Percentiles rank a stretch among this genome's conserved stretches.
These are phyloP conservation scores for Aplysia californica DNA, from an alignment of 1,140 invertebrate species.

Conservation along the genomic window DNA sequence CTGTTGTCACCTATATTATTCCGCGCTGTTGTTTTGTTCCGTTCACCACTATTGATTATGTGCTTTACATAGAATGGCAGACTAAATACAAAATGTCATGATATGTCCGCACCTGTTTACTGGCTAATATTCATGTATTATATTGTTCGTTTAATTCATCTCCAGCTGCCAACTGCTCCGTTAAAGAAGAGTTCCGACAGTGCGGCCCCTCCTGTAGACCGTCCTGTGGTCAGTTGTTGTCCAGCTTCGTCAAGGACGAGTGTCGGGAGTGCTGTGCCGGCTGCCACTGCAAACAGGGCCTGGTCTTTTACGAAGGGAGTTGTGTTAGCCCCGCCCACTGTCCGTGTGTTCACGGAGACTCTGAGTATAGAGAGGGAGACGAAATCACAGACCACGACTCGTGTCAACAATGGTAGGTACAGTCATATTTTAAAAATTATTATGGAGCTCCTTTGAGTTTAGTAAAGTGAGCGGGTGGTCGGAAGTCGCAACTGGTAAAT, in stretches of 20 bases:
- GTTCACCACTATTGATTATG: too few species aligned
- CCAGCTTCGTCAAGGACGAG: neutral
- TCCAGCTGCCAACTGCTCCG: neutral
- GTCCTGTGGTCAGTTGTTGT: neutral
- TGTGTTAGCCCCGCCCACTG: neutral
- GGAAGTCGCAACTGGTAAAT: too few species aligned
- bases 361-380: neutral
- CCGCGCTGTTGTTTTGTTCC: too few species aligned
- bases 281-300: slow-evolving; percentile 2
- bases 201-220: slow-evolving; percentile 9
- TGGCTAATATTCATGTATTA: too few species aligned
- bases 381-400: neutral
- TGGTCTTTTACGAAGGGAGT: neutral
- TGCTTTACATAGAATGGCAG: too few species aligned
- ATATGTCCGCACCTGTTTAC: too few species aligned
- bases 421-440: too few species aligned
- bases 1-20: too few species aligned
- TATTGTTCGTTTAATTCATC: too few species aligned
- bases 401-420: neutral
- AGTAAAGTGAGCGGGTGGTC: too few species aligned
- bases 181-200: neutral
- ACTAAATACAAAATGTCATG: too few species aligned
- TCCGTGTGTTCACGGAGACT: neutral
- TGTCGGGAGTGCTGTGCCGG: neutral
- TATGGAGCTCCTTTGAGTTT: too few species aligned